These are phyloP conservation scores for Rostratula benghalensis DNA, from an alignment of 2,113 vertebrate genomes.

Conservation along the genomic window DNA sequence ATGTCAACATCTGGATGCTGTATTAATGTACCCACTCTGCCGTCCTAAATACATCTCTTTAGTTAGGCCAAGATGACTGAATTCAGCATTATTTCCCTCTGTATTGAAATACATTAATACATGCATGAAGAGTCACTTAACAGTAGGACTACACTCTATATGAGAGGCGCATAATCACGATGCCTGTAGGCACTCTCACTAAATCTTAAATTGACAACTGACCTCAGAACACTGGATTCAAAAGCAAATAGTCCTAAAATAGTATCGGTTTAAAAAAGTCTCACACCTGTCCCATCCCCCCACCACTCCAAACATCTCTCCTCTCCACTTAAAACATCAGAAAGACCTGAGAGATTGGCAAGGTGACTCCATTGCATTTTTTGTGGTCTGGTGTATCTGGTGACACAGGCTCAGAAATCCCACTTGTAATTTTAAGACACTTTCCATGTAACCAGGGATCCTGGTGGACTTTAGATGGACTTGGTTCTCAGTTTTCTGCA, in stretches of 20 bases:
- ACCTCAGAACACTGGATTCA: neutral
- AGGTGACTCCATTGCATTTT: accelerated
- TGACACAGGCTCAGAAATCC: neutral
- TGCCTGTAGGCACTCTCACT: neutral
- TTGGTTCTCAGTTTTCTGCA: neutral
- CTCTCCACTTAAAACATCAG: no score
- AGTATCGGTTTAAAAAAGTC: neutral
- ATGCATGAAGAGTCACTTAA: neutral
- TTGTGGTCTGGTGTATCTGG: neutral
- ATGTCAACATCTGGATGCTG: neutral
- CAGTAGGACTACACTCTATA: neutral
- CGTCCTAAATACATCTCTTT: neutral
- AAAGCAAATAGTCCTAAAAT: neutral
- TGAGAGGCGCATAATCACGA: neutral
- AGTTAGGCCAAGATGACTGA: neutral
- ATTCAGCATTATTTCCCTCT: neutral
- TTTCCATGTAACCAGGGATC: neutral
- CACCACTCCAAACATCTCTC: neutral
- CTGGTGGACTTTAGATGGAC: neutral
- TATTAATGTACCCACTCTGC: neutral
- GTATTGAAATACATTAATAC: neutral
- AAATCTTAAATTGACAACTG: neutral
- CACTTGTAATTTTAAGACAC: neutral
- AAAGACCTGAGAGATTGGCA: neutral
- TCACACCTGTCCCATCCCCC: accelerated